Evolutionary conservation across 2,113 vertebrate species (phyloP), one percentile per base, ranked within the genome.

Genomic region (Cephalophus harveyi): DNA sequence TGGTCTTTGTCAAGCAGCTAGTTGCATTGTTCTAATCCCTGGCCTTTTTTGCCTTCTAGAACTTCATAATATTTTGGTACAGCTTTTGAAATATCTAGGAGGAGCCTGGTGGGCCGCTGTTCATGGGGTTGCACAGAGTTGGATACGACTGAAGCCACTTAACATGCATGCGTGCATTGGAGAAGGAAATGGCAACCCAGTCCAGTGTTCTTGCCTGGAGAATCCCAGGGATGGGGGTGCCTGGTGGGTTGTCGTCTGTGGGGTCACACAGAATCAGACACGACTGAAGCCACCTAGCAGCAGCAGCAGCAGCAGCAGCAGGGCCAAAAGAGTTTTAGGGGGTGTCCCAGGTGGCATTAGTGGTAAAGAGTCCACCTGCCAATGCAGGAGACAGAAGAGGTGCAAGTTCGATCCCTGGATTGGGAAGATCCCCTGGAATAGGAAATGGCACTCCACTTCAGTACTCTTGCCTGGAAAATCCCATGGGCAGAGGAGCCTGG

Each of bases 81-180:
- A 90, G 43, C 30, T 40, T 95, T 92, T 94, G 85, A 57, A 89
- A 78, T 91, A 88, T 64, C 23, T 83, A 79, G 17, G 21, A 71
- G 67, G n/a, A 71, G 5, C 19, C n/a, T 36, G 67, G n/a, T 40
- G 10, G 64, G 67, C n/a, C 2, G n/a, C n/a, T 40, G n/a, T 71
- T n/a, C n/a, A 3, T 40, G 19, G 19, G n/a, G 67, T 40, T 1
- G n/a, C 67, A 23, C 9, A 71, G n/a, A 71, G 19, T 71, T 21
- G n/a, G 67, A 23, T 19, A 40, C 0, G 5, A 36, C 67, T 71
- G n/a, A 71, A 71, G 19, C 9, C 19, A 71, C 64, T 71, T 71
- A 11, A 9, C 19, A 71, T 71, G n/a, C n/a, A 71, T 23, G n/a
- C 64, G 23, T 36, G n/a, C 64, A 36, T 36, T 71, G 64, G 64